Base-by-base conservation (phyloP, 2,888 invertebrate genomes). In the Rhagonycha lutea region DNA sequence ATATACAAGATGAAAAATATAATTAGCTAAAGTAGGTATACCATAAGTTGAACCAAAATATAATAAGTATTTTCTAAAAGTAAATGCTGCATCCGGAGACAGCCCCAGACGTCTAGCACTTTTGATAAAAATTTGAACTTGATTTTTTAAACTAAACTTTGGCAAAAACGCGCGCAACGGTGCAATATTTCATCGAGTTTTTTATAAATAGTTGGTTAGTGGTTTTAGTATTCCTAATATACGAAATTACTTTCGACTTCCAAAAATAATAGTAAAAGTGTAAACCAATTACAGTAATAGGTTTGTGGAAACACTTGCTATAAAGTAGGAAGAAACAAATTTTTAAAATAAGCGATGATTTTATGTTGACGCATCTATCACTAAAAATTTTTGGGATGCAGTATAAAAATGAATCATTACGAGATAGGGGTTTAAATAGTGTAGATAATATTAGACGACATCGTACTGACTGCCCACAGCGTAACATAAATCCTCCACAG, bases 401-500 rank as follows among this genome's bases (percentile, higher is more conserved):
- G 47, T 47, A 47, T 12, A 47, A 47, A 47, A 47, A 47, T 47
- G 47, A 47, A 47, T 47, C n/a, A 73, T 73, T 65, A n/a, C 68
- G 60, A 73, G 76, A 74, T 74, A 76, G 76, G 76, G 76, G 76
- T 74, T 72, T 28, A 70, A 47, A 14, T 14, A 61, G 61, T 70
- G 14, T 75, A 75, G 75, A 62, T 71, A 47, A 47, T 47, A 75
- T 75, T 75, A 75, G 71, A 72, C 71, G 71, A 75, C 78, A 73
- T 60, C 47, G 47, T 47, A 47, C 47, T 47, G 47, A 75, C 73
- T 79, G 82, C 81, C 81, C 78, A 79, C 78, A 80, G 82, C 81
- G 80, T 72, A 79, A 84, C 84, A 85, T 85, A 85, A 85, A 85
- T 85, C 84, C 83, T 83, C 83, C 80, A 83, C 84, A 84, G 85